A percentile compares a stretch with the other conserved stretches of the same genome.
Conservation (phyloP, 1,140 invertebrate genomes). For the Nasonia giraulti region DNA sequence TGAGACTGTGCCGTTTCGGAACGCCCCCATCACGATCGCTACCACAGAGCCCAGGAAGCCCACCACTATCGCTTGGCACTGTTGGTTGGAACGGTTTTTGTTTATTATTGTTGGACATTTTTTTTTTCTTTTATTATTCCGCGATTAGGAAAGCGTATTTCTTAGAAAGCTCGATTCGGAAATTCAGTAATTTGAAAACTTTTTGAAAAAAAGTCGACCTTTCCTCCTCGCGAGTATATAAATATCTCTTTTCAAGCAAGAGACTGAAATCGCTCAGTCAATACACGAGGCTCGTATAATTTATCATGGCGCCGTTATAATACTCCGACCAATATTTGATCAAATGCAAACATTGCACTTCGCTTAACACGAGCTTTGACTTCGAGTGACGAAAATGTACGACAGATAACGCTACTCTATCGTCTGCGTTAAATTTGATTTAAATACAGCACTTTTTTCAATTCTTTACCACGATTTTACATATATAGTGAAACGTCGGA, state of each 20-base stretch:
- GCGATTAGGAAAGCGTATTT: too few relatives aligned
- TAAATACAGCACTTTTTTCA: too few relatives aligned
- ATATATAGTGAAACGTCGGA: too few relatives aligned
- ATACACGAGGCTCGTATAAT: background rate
- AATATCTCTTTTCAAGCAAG: too few relatives aligned
- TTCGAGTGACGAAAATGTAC: background rate
- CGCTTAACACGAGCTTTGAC: background rate
- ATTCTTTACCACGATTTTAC: too few relatives aligned
- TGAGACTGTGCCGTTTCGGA: slow-evolving; percentile 83
- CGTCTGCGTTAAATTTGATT: too few relatives aligned
- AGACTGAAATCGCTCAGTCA: too few relatives aligned
- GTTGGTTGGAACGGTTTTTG: slow-evolving; percentile 38
- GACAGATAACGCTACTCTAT: too few relatives aligned
- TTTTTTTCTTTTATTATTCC: background rate
- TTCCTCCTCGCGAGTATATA: too few relatives aligned
- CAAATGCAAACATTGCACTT: background rate
- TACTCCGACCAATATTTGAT: background rate
- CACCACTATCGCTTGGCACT: slow-evolving; percentile 91
- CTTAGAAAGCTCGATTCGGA: too few relatives aligned
- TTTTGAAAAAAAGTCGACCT: too few relatives aligned
- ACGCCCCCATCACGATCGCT: slow-evolving; percentile 87
- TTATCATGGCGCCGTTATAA: background rate
- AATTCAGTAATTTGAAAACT: too few relatives aligned
- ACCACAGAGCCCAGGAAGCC: slow-evolving; percentile 88
- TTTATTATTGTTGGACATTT: background rate